These are phyloP conservation scores for Xiphorhynchus erythropygius DNA, from an alignment of 2,797 vertebrate genomes.

Conservation along the genomic window DNA sequence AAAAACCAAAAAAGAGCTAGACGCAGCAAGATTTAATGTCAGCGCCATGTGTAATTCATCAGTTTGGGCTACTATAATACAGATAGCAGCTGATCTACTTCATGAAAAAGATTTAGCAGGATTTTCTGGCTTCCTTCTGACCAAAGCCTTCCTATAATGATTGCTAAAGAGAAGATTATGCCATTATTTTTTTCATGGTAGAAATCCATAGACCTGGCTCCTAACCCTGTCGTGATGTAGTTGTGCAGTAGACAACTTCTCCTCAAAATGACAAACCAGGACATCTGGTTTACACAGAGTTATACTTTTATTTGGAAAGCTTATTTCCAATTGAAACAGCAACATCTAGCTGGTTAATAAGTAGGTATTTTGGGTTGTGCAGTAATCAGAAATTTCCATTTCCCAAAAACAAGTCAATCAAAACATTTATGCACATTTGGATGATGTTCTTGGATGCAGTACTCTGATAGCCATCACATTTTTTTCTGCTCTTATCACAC, in stretches of 20 bases:
- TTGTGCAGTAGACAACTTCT: neutral
- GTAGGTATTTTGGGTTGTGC: neutral
- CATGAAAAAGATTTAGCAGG: constrained; percentile 15
- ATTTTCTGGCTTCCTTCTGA: constrained; percentile 8
- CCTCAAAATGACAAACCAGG: neutral
- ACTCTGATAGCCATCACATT: neutral
- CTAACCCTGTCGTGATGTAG: neutral
- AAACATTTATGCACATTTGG: neutral
- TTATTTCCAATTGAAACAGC: neutral
- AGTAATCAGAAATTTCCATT: neutral
- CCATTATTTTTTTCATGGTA: neutral
- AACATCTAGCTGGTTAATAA: neutral
- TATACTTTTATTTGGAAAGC: neutral
- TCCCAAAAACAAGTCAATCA: neutral
- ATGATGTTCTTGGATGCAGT: neutral
- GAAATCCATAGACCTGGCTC: neutral
- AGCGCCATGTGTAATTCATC: constrained; percentile 63
- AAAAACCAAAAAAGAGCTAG: constrained; percentile 58
- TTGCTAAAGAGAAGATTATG: neutral
- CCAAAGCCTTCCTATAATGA: neutral
- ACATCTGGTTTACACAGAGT: neutral
- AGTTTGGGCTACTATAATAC: constrained; percentile 49
- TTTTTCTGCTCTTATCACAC: neutral
- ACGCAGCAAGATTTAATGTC: constrained; percentile 55
- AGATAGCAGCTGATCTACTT: constrained; percentile 50